These are phyloP conservation scores for Heliconius himera DNA, from an alignment of 1,140 invertebrate species.

Conservation along the genomic window DNA sequence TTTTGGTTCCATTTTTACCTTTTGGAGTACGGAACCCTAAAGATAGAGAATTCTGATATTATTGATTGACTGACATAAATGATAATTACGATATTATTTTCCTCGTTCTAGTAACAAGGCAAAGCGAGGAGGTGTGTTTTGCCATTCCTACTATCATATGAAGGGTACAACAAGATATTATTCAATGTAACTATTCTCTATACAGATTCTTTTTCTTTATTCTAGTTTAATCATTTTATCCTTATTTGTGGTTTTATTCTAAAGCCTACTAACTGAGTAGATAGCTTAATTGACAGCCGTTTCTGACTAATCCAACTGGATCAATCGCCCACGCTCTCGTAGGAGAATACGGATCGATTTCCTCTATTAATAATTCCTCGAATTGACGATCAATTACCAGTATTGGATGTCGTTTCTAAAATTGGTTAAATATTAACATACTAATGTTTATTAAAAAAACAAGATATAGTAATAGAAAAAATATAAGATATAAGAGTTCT, in stretches of 20 bases:
- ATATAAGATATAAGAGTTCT: conserved; percentile 16
- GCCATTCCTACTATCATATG: no score
- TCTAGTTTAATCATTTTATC: background rate
- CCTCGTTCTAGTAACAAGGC: no score
- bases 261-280: background rate
- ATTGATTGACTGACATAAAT: no score
- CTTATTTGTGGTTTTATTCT: background rate
- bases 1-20: no score
- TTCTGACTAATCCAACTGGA: background rate
- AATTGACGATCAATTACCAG: background rate
- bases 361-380: background rate
- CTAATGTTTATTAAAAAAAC: background rate
- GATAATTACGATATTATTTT: no score
- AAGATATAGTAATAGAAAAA: background rate
- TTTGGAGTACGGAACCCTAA: no score
- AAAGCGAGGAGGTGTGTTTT: no score
- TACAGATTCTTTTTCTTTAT: no score
- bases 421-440: background rate
- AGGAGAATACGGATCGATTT: background rate
- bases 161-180: no score
- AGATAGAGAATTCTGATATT: no score
- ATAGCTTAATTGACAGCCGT: background rate
- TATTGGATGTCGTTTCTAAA: background rate
- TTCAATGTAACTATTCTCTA: no score
- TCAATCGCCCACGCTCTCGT: background rate